Base-by-base conservation (phyloP, 2,888 invertebrate genomes). In the Bibio marci region DNA sequence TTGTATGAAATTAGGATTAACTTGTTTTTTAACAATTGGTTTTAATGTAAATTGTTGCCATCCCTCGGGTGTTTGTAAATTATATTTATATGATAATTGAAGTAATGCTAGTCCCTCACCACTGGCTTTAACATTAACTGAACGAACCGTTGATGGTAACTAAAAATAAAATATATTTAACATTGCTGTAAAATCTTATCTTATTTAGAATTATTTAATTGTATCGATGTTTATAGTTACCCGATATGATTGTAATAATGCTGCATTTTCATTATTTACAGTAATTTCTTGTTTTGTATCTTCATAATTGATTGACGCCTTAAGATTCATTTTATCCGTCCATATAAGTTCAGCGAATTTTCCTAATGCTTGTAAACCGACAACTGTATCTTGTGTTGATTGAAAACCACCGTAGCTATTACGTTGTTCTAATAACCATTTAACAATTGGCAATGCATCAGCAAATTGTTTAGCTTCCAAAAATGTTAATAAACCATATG, bases 1-100 rank as follows among this genome's bases (percentile, higher is more conserved):
- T 50, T 81, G 78, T 41, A 90, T 63, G 46, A 80, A 76, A 54
- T 81, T 70, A 33, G 67, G 66, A 45, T 80, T 77, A 2, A 85
- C 80, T 45, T 79, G 78, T 49, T 77, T 76, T 57, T 86, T 86
- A 4, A 90, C 80, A 51, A 82, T 76, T 2, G 90, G 86, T 60
- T 86, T 87, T 2, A 91, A 66, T 35, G 76, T 80, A 60, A 87
- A 91, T 46, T 85, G 66, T 3, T 90, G 88, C 73, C 82, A 83
- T 27, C 83, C 79, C 19, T 81, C 86, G 11, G 87, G 86, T 4
- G 86, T 85, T 54, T 86, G 85, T 43, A 87, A 70, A 58, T 82
- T 80, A 53, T 85, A 90, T 34, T 71, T 71, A 47, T 85, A 87
- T 1, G 80, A 72, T 15, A 92, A 70, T 50, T 83, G 80, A 34